Conservation (phyloP, 2,797 vertebrate genomes). For the Rhadinocentrus ornatus region DNA sequence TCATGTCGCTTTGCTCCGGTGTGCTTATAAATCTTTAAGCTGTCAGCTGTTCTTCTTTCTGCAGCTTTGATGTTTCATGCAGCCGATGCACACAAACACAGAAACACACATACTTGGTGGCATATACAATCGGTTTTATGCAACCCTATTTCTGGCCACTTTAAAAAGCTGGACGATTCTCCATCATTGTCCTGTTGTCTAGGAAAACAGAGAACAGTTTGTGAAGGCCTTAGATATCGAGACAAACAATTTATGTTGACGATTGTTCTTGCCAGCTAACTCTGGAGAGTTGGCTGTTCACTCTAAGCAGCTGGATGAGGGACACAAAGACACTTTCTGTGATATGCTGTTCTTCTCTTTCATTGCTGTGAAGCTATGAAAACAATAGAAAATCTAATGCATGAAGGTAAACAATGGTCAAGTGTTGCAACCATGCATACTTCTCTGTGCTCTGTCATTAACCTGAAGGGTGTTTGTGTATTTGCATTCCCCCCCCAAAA, state of each 20-base stretch:
- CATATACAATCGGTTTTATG: constrained; percentile 37
- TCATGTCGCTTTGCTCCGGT: constrained; percentile 33
- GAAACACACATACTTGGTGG: constrained; percentile 18
- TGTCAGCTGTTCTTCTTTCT: constrained; percentile 68
- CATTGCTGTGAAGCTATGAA: constrained; percentile 22
- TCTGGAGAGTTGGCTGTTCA: constrained; percentile 60
- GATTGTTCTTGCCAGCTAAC: constrained; percentile 64
- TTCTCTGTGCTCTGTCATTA: neutral
- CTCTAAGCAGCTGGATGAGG: constrained; percentile 53
- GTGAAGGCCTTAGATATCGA: constrained; percentile 44
- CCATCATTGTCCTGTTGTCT: constrained; percentile 28
- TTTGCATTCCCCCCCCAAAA: neutral
- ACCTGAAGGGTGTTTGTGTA: neutral
- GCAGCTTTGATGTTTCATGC: constrained; percentile 70
- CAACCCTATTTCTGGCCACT: constrained; percentile 37
- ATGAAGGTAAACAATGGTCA: neutral
- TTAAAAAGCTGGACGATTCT: constrained; percentile 16
- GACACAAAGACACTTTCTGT: constrained; percentile 67
- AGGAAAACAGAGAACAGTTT: constrained; percentile 61
- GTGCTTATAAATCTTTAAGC: constrained; percentile 71
- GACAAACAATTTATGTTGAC: constrained; percentile 60
- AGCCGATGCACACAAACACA: constrained; percentile 33
- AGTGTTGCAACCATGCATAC: constrained; percentile 5
- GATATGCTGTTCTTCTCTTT: constrained; percentile 19
- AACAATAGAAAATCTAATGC: constrained; percentile 1